These are phyloP conservation scores for Ormyrus pomaceus DNA, from an alignment of 2,888 invertebrate species.

Conservation along the genomic window DNA sequence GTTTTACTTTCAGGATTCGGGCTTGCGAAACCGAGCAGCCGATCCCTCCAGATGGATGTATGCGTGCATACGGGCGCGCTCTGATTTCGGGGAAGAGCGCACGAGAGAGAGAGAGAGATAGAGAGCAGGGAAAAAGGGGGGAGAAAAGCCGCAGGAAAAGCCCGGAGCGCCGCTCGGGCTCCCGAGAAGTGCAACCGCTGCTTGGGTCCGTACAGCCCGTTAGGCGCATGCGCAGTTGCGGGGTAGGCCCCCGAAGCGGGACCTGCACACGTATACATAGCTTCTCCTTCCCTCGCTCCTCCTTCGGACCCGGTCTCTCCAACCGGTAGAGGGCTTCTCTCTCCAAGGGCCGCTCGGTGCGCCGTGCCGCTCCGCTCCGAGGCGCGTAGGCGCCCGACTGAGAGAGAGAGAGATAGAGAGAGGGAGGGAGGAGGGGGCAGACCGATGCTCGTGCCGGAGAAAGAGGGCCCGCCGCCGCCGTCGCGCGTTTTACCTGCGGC, in stretches of 20 bases:
- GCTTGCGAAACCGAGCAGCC: too few species aligned
- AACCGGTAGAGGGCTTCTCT: neutral
- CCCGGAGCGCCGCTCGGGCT: neutral
- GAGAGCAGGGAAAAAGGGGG: neutral
- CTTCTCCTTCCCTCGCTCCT: conserved; percentile 4
- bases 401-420: conserved; percentile 38
- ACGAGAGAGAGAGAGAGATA: neutral
- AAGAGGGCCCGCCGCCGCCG: neutral
- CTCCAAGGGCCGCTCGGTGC: too few species aligned
- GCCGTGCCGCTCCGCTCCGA: neutral
- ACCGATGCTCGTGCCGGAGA: conserved; percentile 8
- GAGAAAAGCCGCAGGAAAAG: neutral
- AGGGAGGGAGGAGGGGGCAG: conserved; percentile 35
- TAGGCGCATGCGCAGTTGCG: conserved; percentile 58
- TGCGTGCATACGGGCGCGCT: too few species aligned
- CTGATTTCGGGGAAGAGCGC: too few species aligned
- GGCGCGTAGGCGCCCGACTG: conserved; percentile 15
- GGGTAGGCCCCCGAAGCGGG: conserved; percentile 49
- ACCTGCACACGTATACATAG: conserved; percentile 40
- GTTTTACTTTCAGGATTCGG: too few species aligned
- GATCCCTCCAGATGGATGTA: too few species aligned
- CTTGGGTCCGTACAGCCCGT: conserved; percentile 45
- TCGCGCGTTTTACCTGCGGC: conserved; percentile 6
- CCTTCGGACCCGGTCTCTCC: neutral
- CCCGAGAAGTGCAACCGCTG: conserved; percentile 14